Percentiles rank a stretch among this genome's conserved stretches.
Conservation (phyloP, 2,113 vertebrate genomes). For the Aythya baeri region DNA sequence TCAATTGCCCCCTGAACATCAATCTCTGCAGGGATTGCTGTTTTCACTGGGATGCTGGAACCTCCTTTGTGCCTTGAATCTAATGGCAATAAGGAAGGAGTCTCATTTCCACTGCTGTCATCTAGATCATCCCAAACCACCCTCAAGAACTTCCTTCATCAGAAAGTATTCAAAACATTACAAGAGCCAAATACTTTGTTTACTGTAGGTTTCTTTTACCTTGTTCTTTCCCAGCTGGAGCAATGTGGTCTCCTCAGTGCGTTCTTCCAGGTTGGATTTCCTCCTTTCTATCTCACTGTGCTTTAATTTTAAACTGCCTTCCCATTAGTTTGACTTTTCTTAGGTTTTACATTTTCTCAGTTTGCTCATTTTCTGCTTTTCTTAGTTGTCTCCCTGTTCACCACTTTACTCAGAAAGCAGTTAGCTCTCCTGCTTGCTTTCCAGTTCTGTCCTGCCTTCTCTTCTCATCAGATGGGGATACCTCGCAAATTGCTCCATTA, state of each 20-base stretch:
- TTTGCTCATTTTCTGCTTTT: neutral
- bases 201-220: neutral
- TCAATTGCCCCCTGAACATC: neutral
- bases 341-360: neutral
- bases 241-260: neutral
- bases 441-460: neutral
- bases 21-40: neutral
- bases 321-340: neutral
- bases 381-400: neutral
- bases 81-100: neutral
- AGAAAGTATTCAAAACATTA: neutral
- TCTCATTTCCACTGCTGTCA: neutral
- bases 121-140: neutral
- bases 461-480: neutral
- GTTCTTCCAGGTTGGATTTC: neutral
- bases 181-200: neutral
- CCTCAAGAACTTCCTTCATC: neutral
- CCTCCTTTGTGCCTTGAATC: neutral
- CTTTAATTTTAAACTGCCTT: neutral
- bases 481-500: neutral
- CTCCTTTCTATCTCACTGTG: neutral
- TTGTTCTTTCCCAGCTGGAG: neutral
- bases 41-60: accelerated
- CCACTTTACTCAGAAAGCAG: neutral
- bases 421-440: neutral